Evolutionary conservation across 2,888 invertebrate species (phyloP).

Genomic region (Invenusta paracnida): DNA sequence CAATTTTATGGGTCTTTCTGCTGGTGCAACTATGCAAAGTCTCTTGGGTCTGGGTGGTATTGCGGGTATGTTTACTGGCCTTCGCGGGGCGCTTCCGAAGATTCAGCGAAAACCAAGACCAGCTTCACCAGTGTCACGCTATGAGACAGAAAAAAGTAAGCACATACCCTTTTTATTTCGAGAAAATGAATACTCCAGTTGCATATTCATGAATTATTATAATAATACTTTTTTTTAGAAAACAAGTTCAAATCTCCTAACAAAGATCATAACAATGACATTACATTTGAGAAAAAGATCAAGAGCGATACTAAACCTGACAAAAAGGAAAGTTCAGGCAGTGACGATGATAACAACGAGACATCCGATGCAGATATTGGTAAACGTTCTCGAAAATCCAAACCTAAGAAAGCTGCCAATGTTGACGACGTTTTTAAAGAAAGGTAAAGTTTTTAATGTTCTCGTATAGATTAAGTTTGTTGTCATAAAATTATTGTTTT

Average conservation of each 20-base stretch:
- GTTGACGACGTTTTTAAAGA: not conserved
- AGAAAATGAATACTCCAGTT: too few relatives aligned
- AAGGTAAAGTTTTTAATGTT: not conserved
- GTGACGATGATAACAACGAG: not conserved
- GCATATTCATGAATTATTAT: too few relatives aligned
- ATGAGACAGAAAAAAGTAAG: not conserved
- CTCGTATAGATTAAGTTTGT: constrained; percentile 28
- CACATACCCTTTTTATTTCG: too few relatives aligned
- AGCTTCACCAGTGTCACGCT: not conserved
- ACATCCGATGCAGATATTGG: not conserved
- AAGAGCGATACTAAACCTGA: not conserved
- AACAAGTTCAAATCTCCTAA: not conserved
- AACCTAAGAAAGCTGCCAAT: not conserved
- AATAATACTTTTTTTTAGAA: too few relatives aligned
- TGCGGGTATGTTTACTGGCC: constrained; percentile 30
- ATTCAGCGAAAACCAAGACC: constrained; percentile 29
- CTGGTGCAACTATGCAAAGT: not conserved
- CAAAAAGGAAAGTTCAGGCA: not conserved
- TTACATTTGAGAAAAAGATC: not conserved
- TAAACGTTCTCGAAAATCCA: not conserved
- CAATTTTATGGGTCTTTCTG: not conserved
- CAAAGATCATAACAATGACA: not conserved
- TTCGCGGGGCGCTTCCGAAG: constrained; percentile 35
- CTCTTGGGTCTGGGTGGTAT: not conserved
- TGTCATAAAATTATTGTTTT: not conserved